phyloP scores from a whole-genome alignment of 2,113 vertebrate genomes.

The Laterallus jamaicensis region DNA sequence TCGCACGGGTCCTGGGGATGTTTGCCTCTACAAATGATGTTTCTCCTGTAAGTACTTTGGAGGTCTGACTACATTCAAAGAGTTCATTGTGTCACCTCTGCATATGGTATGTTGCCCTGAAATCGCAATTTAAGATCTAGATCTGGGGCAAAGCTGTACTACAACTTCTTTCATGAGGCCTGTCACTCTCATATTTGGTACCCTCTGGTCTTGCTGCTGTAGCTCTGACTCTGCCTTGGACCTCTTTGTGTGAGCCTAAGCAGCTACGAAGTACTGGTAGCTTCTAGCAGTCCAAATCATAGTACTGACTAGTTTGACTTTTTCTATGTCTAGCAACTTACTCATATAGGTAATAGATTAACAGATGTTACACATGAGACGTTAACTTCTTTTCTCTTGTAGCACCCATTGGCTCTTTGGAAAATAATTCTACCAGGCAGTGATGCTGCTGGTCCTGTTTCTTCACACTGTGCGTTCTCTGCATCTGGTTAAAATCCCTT shows the following conservation, averaged over 20 bases:
- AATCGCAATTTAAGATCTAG: not conserved
- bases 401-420: not conserved
- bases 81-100: not conserved
- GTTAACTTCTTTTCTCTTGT: not conserved
- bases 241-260: not conserved
- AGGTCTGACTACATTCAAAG: not conserved
- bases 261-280: not conserved
- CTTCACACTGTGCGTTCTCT: not conserved
- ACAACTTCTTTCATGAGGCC: not conserved
- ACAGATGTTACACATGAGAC: not conserved
- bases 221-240: not conserved
- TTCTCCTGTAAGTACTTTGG: not conserved
- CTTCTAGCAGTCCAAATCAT: not conserved
- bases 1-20: not conserved
- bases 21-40: too few species aligned
- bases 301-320: not conserved
- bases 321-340: rapidly evolving
- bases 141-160: not conserved
- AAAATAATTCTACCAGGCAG: not conserved
- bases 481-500: not conserved
- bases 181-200: rapidly evolving
- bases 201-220: not conserved
- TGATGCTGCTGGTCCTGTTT: not conserved
- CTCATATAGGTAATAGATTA: not conserved
- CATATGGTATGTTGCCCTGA: not conserved